phyloP scores from a whole-genome alignment of 2,888 invertebrate genomes.

The Parnassius mnemosyne region DNA sequence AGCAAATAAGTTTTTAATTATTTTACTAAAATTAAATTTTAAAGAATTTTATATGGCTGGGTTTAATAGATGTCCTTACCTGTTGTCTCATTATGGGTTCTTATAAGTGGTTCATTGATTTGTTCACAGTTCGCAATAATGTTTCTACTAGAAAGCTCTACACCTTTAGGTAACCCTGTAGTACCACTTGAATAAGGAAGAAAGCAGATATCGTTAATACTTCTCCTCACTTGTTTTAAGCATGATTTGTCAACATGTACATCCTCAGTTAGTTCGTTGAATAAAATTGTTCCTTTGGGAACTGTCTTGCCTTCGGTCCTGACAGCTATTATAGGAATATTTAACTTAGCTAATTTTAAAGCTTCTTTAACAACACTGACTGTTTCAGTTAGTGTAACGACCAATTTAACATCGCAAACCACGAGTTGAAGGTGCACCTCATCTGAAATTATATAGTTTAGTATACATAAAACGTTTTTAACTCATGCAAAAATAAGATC shows the following conservation, averaged over 20 bases:
- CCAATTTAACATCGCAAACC: slow-evolving; percentile 81
- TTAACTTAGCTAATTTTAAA: slow-evolving; percentile 66
- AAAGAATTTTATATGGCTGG: too few relatives aligned
- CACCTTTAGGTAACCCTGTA: slow-evolving; percentile 91
- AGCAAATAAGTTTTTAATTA: too few relatives aligned
- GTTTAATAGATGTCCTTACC: slow-evolving; percentile 41
- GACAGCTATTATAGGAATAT: slow-evolving; percentile 79
- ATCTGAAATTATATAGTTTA: slow-evolving; percentile 70
- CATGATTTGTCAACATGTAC: slow-evolving; percentile 77
- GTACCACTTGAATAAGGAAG: slow-evolving; percentile 94
- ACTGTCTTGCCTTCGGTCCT: slow-evolving; percentile 58
- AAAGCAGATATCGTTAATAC: slow-evolving; percentile 81
- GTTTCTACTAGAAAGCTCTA: slow-evolving; percentile 83
- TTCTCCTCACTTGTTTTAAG: slow-evolving; percentile 67
- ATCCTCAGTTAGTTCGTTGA: slow-evolving; percentile 82
- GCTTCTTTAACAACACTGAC: slow-evolving; percentile 72
- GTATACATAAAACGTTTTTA: too few relatives aligned
- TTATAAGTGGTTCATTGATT: slow-evolving; percentile 52
- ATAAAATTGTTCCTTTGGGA: slow-evolving; percentile 78
- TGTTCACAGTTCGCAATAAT: slow-evolving; percentile 76
- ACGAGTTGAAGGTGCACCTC: slow-evolving; percentile 85
- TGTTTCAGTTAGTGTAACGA: slow-evolving; percentile 81
- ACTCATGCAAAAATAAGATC: too few relatives aligned
- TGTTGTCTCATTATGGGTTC: slow-evolving; percentile 58
- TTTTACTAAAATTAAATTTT: too few relatives aligned